phyloP scores from a whole-genome alignment of 2,113 vertebrate species.

The Seriola aureovittata region DNA sequence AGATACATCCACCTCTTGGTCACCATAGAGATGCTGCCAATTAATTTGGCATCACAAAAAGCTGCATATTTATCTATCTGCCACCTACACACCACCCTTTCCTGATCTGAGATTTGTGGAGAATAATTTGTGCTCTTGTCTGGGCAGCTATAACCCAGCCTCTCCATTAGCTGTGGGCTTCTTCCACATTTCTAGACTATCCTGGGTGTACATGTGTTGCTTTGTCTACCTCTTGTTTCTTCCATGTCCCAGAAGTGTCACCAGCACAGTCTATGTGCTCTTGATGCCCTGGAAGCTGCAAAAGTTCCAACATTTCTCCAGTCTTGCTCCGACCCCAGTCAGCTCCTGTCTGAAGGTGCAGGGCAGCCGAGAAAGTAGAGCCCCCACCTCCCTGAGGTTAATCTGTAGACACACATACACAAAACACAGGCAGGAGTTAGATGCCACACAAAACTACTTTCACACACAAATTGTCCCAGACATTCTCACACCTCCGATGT shows the following conservation, averaged over 20 bases:
- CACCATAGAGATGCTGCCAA: slow-evolving; percentile 36
- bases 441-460: neutral
- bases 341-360: slow-evolving; percentile 92
- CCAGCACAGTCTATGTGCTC: slow-evolving; percentile 77
- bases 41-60: slow-evolving; percentile 44
- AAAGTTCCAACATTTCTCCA: slow-evolving; percentile 94
- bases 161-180: slow-evolving; percentile 10
- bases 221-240: slow-evolving; percentile 2
- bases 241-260: slow-evolving; percentile 19
- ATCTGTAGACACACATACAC: slow-evolving; percentile 79
- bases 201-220: neutral
- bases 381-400: slow-evolving; percentile 87
- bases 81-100: slow-evolving; percentile 14
- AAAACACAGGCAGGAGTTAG: neutral
- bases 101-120: slow-evolving; percentile 23
- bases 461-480: slow-evolving; percentile 14
- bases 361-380: slow-evolving; percentile 88
- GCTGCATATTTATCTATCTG: slow-evolving; percentile 25
- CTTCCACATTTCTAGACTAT: slow-evolving; percentile 19
- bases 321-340: slow-evolving; percentile 89
- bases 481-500: slow-evolving; percentile 26
- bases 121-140: slow-evolving; percentile 38
- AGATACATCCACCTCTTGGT: slow-evolving; percentile 20
- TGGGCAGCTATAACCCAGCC: neutral
- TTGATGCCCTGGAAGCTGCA: slow-evolving; percentile 90